A percentile compares a stretch with the other conserved stretches of the same genome.
phyloP scores from a whole-genome alignment of 2,113 vertebrate genomes.

The Apus apus region DNA sequence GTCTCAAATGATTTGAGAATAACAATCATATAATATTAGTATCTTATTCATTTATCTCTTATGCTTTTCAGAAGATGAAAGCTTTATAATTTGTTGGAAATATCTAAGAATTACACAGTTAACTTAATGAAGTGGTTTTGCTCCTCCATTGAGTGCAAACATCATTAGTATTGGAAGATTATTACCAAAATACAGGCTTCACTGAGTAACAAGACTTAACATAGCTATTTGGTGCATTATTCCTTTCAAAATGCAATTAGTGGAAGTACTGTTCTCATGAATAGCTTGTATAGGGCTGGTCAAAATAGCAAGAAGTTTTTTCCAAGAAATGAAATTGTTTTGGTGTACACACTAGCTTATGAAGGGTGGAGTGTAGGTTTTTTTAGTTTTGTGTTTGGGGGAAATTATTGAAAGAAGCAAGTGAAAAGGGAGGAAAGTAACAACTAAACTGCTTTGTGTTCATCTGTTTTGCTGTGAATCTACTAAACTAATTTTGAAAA shows the following conservation, averaged over 20 bases:
- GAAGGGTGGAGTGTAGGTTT: background rate
- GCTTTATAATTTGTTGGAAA: background rate
- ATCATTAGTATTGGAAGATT: background rate
- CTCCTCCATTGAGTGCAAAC: background rate
- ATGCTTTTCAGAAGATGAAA: conserved; percentile 14
- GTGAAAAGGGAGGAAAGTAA: background rate
- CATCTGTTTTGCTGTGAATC: background rate
- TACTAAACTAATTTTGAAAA: background rate
- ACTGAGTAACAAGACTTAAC: background rate
- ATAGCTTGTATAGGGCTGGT: background rate
- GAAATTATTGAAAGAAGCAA: background rate
- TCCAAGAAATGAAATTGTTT: background rate
- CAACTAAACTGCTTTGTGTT: background rate
- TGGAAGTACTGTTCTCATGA: background rate
- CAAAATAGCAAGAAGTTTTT: background rate
- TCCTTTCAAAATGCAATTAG: conserved; percentile 18
- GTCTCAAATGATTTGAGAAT: background rate
- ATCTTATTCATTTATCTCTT: conserved; percentile 2
- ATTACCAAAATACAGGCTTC: conserved; percentile 2
- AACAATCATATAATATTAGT: background rate
- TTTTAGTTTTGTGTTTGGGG: background rate
- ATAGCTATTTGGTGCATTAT: background rate
- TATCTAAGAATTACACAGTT: background rate
- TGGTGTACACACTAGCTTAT: background rate
- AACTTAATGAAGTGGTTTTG: conserved; percentile 7